These are phyloP conservation scores for Drosophila stalkeri DNA, from an alignment of 2,888 invertebrate genomes.

Conservation along the genomic window DNA sequence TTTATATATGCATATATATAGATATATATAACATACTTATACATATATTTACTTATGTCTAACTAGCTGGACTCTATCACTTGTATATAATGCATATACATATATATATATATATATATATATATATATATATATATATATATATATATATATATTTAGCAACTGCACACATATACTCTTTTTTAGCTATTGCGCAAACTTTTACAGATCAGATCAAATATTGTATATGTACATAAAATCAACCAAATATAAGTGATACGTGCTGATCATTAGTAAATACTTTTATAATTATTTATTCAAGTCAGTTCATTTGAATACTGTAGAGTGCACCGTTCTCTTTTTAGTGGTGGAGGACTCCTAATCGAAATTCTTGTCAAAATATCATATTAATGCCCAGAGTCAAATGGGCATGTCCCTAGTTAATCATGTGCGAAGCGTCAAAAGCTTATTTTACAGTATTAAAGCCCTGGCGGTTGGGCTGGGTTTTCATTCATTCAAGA, in stretches of 20 bases:
- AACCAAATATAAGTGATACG: constrained; percentile 61
- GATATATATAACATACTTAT: constrained; percentile 25
- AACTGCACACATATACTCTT: constrained; percentile 13
- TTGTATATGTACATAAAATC: constrained; percentile 32
- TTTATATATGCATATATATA: not conserved
- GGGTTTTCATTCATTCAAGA: constrained; percentile 3
- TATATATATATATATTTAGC: constrained; percentile 8
- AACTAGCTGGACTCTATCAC: constrained; percentile 37
- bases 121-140: not conserved
- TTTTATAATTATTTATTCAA: constrained; percentile 40
- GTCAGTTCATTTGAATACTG: constrained; percentile 39
- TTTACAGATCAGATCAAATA: constrained; percentile 38
- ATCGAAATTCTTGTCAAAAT: constrained; percentile 16
- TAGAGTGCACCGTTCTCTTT: constrained; percentile 34
- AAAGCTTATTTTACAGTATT: constrained; percentile 49
- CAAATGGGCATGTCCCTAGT: constrained; percentile 1
- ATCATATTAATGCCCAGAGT: not conserved
- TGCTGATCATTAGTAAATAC: constrained; percentile 38
- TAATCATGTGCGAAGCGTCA: constrained; percentile 3
- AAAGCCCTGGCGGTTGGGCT: constrained; percentile 8
- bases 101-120: not conserved
- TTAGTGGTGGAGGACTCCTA: constrained; percentile 8
- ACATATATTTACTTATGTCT: constrained; percentile 38
- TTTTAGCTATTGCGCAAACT: constrained; percentile 44
- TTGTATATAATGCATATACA: constrained; percentile 45